These are phyloP conservation scores for Drosophila insularis DNA, from an alignment of 1,140 invertebrate species.

Conservation along the genomic window DNA sequence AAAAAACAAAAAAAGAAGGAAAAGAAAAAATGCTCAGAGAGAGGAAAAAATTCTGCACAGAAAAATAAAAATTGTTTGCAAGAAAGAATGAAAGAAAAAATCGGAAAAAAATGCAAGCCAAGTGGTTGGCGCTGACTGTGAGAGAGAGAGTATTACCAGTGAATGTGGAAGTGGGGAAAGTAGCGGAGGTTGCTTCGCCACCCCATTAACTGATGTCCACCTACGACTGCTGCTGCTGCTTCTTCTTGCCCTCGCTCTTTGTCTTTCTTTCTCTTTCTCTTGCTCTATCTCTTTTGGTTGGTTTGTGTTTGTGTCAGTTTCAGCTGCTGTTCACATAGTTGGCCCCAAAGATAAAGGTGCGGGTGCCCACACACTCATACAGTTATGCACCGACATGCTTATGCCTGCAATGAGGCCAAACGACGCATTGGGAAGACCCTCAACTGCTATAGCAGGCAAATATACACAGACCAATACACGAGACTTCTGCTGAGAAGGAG, in stretches of 20 bases:
- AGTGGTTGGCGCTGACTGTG: slow-evolving; percentile 62
- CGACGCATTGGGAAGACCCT: slow-evolving; percentile 71
- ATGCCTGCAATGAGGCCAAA: slow-evolving; percentile 67
- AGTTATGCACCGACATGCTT: slow-evolving; percentile 29
- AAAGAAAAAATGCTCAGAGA: slow-evolving; percentile 46
- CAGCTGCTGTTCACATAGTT: slow-evolving; percentile 79
- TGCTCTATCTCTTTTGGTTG: slow-evolving; percentile 38
- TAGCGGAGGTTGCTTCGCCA: slow-evolving; percentile 50
- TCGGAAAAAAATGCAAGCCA: slow-evolving; percentile 80
- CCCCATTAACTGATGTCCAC: slow-evolving; percentile 71
- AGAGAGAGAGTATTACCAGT: slow-evolving; percentile 20
- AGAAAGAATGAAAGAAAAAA: slow-evolving; percentile 80
- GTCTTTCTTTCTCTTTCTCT: not conserved
- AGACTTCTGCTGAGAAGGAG: slow-evolving; percentile 53
- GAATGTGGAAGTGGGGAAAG: slow-evolving; percentile 9
- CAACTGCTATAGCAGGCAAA: slow-evolving; percentile 73
- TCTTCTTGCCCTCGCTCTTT: not conserved
- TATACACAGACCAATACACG: slow-evolving; percentile 42
- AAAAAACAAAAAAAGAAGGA: slow-evolving; percentile 45
- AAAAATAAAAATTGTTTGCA: slow-evolving; percentile 80
- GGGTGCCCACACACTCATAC: not conserved
- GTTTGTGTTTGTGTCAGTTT: slow-evolving; percentile 67
- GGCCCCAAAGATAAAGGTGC: slow-evolving; percentile 69
- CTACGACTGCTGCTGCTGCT: slow-evolving; percentile 34
- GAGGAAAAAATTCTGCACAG: slow-evolving; percentile 68